Evolutionary conservation across 2,113 vertebrate genomes (phyloP).

Genomic region (Pardalotus punctatus): DNA sequence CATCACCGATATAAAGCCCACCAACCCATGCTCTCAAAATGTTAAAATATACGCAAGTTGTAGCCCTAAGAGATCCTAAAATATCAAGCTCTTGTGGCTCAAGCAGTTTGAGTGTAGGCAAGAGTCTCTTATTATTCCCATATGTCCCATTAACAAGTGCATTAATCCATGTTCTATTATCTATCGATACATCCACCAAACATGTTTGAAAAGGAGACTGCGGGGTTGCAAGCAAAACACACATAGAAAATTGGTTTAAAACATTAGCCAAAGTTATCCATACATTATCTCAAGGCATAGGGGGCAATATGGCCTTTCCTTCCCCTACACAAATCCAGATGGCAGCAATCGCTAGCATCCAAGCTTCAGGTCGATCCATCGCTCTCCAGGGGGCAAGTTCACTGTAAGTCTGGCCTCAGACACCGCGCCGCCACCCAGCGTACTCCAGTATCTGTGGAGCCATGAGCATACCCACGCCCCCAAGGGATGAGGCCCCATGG

Average conservation of each 20-base stretch:
- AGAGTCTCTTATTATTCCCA: too few relatives aligned
- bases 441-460: neutral
- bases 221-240: neutral
- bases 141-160: neutral
- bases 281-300: neutral
- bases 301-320: neutral
- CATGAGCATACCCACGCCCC: neutral
- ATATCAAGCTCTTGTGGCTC: neutral
- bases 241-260: neutral
- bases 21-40: neutral
- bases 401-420: neutral
- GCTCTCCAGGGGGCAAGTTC: neutral
- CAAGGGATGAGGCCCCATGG: neutral
- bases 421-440: neutral
- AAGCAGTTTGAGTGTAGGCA: neutral
- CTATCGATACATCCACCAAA: neutral
- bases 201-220: neutral
- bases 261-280: neutral
- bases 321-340: neutral
- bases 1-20: neutral
- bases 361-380: neutral
- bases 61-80: neutral
- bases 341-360: neutral
- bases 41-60: neutral
- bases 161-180: neutral